phyloP scores from a whole-genome alignment of 2,797 vertebrate genomes.

The Gymnoscopelus braueri region DNA sequence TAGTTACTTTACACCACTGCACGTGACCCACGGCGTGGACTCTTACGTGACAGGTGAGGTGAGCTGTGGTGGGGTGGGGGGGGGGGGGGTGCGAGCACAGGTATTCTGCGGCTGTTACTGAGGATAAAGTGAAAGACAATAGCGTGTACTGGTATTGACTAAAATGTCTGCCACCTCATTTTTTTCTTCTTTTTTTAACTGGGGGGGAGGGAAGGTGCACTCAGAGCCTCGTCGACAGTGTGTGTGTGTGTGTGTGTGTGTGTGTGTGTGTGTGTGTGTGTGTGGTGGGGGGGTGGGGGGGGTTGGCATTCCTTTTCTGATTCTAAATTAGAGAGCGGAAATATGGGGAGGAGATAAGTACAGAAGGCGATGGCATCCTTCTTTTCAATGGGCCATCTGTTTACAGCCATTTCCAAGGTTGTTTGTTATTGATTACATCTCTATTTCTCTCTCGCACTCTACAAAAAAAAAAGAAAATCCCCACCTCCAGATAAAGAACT shows the following conservation, averaged over 20 bases:
- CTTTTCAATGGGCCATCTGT: slow-evolving; percentile 80
- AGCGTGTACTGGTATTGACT: slow-evolving; percentile 62
- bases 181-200: neutral
- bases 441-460: slow-evolving; percentile 67
- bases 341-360: slow-evolving; percentile 56
- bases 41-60: too few species aligned
- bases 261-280: neutral
- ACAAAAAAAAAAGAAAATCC: slow-evolving; percentile 18
- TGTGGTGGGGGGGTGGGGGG: neutral
- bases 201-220: too few species aligned
- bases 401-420: slow-evolving; percentile 81
- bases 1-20: slow-evolving; percentile 40
- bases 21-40: too few species aligned
- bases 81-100: slow-evolving; percentile 62
- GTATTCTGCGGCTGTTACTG: slow-evolving; percentile 59
- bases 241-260: neutral
- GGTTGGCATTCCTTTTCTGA: slow-evolving; percentile 53
- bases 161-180: slow-evolving; percentile 62
- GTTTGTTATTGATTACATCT: slow-evolving; percentile 82
- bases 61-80: too few species aligned
- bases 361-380: slow-evolving; percentile 69
- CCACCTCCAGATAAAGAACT: slow-evolving; percentile 73
- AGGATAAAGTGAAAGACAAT: slow-evolving; percentile 74
- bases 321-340: slow-evolving; percentile 65
- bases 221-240: neutral